Percentiles rank a stretch among this genome's conserved stretches.
Conservation (phyloP, 2,797 vertebrate genomes). For the Fringilla coelebs region DNA sequence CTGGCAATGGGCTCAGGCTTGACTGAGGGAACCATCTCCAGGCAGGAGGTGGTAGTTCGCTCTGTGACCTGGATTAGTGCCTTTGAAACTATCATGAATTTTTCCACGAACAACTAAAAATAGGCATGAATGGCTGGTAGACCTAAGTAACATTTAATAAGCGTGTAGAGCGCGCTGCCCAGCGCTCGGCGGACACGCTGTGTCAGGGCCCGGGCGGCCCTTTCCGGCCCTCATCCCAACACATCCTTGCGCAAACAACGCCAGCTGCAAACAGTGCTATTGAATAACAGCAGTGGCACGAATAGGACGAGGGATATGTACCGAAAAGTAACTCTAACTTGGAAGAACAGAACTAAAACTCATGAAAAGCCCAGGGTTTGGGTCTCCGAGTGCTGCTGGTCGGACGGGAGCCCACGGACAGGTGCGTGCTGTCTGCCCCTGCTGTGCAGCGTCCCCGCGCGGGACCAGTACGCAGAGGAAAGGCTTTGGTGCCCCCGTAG, state of each 20-base stretch:
- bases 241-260: fast-evolving
- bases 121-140: not conserved
- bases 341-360: not conserved
- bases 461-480: not conserved
- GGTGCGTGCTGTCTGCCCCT: not conserved
- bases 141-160: fast-evolving
- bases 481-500: not conserved
- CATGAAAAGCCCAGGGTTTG: too few relatives aligned
- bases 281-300: not conserved
- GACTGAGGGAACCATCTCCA: not conserved
- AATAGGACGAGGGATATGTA: fast-evolving
- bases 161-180: not conserved
- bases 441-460: not conserved
- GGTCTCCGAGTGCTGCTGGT: too few relatives aligned
- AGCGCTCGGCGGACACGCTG: not conserved
- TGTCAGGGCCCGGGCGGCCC: too few relatives aligned
- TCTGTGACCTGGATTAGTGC: not conserved
- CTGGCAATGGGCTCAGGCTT: fast-evolving
- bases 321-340: not conserved
- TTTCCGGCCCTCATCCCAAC: not conserved
- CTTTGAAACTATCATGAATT: not conserved
- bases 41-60: not conserved
- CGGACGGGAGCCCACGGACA: not conserved
- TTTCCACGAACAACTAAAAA: not conserved
- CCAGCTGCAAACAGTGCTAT: fast-evolving